Evolutionary conservation across 2,113 vertebrate genomes (phyloP).

Genomic region (Caloenas nicobarica): DNA sequence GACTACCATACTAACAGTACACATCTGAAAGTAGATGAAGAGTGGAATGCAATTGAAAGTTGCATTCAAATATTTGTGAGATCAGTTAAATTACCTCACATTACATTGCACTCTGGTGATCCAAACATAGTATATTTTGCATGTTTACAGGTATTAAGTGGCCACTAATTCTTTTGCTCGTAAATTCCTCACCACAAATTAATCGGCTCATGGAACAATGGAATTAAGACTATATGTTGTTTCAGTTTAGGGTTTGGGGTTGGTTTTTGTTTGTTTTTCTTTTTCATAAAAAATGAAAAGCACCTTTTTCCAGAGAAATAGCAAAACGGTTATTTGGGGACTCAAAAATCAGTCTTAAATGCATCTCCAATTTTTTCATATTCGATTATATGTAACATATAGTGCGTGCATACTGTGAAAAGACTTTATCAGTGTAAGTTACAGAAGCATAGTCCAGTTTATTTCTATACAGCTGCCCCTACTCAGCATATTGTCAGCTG

Average conservation of each 20-base stretch:
- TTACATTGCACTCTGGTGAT: neutral
- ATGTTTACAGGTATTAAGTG: neutral
- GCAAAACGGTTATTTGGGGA: neutral
- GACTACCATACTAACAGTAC: fast-evolving
- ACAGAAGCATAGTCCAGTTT: neutral
- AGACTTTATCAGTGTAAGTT: neutral
- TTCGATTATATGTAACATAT: neutral
- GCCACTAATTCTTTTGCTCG: neutral
- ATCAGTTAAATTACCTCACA: neutral
- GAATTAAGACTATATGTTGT: neutral
- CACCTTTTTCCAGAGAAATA: neutral
- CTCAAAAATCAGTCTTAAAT: neutral
- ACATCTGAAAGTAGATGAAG: neutral
- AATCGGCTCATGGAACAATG: neutral
- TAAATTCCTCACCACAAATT: neutral
- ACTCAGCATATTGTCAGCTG: neutral
- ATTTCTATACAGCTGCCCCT: neutral
- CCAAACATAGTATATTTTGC: neutral
- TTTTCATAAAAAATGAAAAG: neutral
- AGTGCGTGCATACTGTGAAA: neutral
- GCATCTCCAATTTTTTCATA: neutral
- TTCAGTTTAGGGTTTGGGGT: neutral
- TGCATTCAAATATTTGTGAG: neutral
- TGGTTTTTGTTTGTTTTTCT: neutral
- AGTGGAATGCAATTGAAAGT: neutral